Conservation (phyloP, 2,113 vertebrate genomes). For the Oncorhynchus keta region DNA sequence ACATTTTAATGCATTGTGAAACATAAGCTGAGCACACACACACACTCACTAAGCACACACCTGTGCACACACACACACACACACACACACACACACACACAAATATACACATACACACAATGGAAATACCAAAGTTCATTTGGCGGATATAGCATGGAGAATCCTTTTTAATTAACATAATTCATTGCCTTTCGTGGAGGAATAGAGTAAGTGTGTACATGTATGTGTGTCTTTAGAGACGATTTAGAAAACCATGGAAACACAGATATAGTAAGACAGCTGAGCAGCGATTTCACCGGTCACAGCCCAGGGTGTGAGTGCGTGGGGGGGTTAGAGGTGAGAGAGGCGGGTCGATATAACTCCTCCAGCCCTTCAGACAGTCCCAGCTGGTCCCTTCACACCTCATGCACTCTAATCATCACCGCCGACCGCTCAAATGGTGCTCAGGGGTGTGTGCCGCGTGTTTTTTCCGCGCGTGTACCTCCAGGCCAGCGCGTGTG, state of each 20-base stretch:
- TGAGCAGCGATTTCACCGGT: slow-evolving; percentile 74
- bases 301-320: slow-evolving; percentile 51
- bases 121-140: slow-evolving; percentile 8
- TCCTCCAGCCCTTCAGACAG: slow-evolving; percentile 62
- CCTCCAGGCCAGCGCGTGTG: background rate
- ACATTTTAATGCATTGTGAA: background rate
- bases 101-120: background rate
- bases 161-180: too few species aligned
- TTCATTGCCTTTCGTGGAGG: background rate
- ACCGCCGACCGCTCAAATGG: slow-evolving; percentile 47
- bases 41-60: background rate
- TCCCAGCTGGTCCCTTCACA: slow-evolving; percentile 70
- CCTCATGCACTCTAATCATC: slow-evolving; percentile 58
- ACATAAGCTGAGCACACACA: background rate
- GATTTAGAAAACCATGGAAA: slow-evolving; percentile 68
- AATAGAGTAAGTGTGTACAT: background rate
- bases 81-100: background rate
- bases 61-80: background rate
- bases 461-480: slow-evolving; percentile 5
- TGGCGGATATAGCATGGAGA: too few species aligned
- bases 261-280: slow-evolving; percentile 66
- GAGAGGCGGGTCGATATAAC: slow-evolving; percentile 63
- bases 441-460: slow-evolving; percentile 58
- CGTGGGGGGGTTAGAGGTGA: slow-evolving; percentile 52
- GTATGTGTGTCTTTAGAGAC: slow-evolving; percentile 56